phyloP scores from a whole-genome alignment of 2,888 invertebrate species.

The Tetranychus truncatus region DNA sequence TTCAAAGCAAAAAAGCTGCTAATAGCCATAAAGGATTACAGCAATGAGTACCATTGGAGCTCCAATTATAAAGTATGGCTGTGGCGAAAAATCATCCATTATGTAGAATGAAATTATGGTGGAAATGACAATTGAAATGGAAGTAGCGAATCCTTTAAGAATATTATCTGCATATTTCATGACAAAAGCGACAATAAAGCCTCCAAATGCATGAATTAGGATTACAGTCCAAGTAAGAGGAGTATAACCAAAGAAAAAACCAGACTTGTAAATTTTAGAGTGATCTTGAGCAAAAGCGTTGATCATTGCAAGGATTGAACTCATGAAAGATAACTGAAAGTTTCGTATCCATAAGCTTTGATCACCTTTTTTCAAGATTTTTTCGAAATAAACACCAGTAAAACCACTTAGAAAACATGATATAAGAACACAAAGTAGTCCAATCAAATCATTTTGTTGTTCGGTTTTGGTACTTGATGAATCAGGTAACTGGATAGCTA shows the following conservation, averaged over 20 bases:
- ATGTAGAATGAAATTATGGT: constrained; percentile 36
- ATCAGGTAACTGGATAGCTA: constrained; percentile 33
- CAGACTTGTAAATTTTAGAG: constrained; percentile 32
- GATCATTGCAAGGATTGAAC: constrained; percentile 34
- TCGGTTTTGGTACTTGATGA: constrained; percentile 13
- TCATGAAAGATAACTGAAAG: constrained; percentile 37
- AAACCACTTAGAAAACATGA: constrained; percentile 39
- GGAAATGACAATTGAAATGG: constrained; percentile 38
- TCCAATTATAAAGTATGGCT: constrained; percentile 34
- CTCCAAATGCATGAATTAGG: constrained; percentile 37
- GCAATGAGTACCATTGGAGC: constrained; percentile 36
- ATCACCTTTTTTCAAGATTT: constrained; percentile 36
- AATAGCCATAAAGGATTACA: constrained; percentile 35
- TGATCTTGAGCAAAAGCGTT: constrained; percentile 35
- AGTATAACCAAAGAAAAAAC: constrained; percentile 39
- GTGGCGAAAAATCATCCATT: constrained; percentile 35
- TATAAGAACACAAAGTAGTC: constrained; percentile 36
- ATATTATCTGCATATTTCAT: constrained; percentile 43
- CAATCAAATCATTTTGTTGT: constrained; percentile 29
- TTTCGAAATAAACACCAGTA: constrained; percentile 41
- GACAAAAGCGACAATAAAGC: constrained; percentile 38
- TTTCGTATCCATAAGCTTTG: constrained; percentile 38
- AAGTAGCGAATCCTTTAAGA: constrained; percentile 40
- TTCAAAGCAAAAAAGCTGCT: not conserved
- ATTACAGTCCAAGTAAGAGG: constrained; percentile 36